Conservation (phyloP, 2,797 vertebrate genomes). For the Xenentodon cancila region DNA sequence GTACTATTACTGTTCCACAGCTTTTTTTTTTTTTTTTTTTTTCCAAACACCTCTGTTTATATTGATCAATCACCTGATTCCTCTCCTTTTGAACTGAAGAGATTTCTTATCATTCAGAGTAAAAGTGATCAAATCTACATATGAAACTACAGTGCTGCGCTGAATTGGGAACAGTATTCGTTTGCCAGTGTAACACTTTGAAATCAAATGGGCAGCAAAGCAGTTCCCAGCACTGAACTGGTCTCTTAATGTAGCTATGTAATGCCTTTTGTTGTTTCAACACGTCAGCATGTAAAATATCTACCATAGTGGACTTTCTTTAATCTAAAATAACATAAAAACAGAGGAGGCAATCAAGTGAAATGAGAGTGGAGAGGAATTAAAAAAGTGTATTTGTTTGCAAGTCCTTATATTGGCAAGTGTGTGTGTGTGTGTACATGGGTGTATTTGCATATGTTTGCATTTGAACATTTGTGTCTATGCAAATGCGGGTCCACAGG, state of each 20-base stretch:
- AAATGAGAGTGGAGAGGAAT: slow-evolving; percentile 13
- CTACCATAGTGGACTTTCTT: slow-evolving; percentile 15
- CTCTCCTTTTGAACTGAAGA: slow-evolving; percentile 62
- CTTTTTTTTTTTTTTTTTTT: slow-evolving; percentile 34
- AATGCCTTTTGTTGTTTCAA: slow-evolving; percentile 58
- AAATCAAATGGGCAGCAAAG: slow-evolving; percentile 61
- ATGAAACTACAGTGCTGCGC: slow-evolving; percentile 55
- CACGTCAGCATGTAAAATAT: slow-evolving; percentile 47
- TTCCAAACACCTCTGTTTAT: slow-evolving; percentile 80
- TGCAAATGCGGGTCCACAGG: slow-evolving; percentile 75
- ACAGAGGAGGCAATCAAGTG: slow-evolving; percentile 25
- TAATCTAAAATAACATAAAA: slow-evolving; percentile 43
- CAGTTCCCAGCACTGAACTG: slow-evolving; percentile 53
- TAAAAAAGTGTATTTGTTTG: slow-evolving; percentile 36
- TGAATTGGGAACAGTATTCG: slow-evolving; percentile 60
- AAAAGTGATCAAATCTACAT: slow-evolving; percentile 73
- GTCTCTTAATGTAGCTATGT: slow-evolving; percentile 61
- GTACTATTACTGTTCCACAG: slow-evolving; percentile 77
- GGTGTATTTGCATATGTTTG: slow-evolving; percentile 69
- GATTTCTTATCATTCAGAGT: slow-evolving; percentile 68
- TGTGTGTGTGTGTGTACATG: slow-evolving; percentile 43
- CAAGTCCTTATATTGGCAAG: slow-evolving; percentile 49
- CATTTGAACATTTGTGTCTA: slow-evolving; percentile 70
- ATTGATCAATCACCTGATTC: slow-evolving; percentile 78
- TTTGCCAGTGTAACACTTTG: slow-evolving; percentile 58